Evolutionary conservation across 2,797 vertebrate species (phyloP), one percentile per base, ranked within the genome.

Genomic region (Sebastes kiyomatsui): DNA sequence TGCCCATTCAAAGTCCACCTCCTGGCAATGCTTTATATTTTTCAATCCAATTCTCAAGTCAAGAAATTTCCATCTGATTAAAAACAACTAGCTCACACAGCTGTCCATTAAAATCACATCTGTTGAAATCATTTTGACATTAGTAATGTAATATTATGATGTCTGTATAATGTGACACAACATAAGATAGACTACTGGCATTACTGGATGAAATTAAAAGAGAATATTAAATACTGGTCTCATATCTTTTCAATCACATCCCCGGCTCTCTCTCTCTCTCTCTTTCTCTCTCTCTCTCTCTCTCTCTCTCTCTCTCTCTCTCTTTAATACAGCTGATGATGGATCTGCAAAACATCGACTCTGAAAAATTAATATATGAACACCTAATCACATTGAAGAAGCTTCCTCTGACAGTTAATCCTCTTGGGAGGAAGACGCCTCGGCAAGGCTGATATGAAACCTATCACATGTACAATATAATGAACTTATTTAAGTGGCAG

Each of bases 311-410:
- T 70, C 64, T 28, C 73, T 83, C 73, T 83, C 71, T n/a, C 49
- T 52, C 25, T 77, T 32, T 72, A 69, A 33, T 77, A 33, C 22
- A 74, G 71, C 67, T 66, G 64, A 68, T 79, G 72, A 88, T 16
- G 33, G 49, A 56, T 81, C 72, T 84, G 58, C 79, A 87, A 76
- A 84, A 90, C 55, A 77, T 46, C 10, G 18, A 79, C 52, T 62
- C 61, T 87, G 58, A 84, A 85, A 87, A 81, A 86, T 82, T 2
- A 20, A 90, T 72, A 77, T 80, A 42, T 75, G 77, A 82, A 72
- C 69, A 74, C 70, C 35, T 85, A 77, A 89, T 90, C 72, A 83
- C 35, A 79, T 65, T 54, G 67, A 82, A 81, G 77, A 64, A 52
- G 72, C 66, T 74, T 84, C 68, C 38, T 87, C 72, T 77, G 74